Evolutionary conservation across 2,797 vertebrate genomes (phyloP).

Genomic region (Pipistrellus nathusii): DNA sequence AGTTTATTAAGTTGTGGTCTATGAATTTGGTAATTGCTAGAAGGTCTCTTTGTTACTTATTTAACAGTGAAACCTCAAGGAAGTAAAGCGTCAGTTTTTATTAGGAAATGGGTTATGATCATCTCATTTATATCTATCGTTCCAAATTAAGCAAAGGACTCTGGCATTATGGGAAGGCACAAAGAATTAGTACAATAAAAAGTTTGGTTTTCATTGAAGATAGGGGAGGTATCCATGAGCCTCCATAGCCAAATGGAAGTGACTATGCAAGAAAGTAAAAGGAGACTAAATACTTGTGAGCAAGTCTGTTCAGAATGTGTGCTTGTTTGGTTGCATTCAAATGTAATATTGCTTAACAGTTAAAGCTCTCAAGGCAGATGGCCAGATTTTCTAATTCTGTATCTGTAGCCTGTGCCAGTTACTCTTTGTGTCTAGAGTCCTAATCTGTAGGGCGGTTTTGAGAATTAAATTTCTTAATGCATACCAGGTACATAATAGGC

Average conservation of each 20-base stretch:
- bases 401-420: not conserved
- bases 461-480: not conserved
- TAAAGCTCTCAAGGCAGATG: not conserved
- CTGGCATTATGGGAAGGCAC: not conserved
- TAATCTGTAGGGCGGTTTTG: not conserved
- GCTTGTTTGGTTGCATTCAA: not conserved
- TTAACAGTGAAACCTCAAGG: conserved; percentile 9
- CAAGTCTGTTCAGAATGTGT: not conserved
- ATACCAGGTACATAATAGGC: not conserved
- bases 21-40: not conserved
- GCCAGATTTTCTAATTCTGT: not conserved
- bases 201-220: not conserved
- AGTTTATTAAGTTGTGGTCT: not conserved
- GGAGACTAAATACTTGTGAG: not conserved
- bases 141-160: not conserved
- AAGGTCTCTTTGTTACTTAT: not conserved
- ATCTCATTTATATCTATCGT: not conserved
- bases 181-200: conserved; percentile 7
- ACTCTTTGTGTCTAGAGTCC: not conserved
- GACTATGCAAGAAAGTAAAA: not conserved
- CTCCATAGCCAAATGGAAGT: not conserved
- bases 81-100: conserved; percentile 1
- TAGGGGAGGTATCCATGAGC: not conserved
- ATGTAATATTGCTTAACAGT: not conserved
- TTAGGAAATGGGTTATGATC: not conserved